These are phyloP conservation scores for Zaprionus nigranus DNA, from an alignment of 1,140 invertebrate species.

Conservation along the genomic window DNA sequence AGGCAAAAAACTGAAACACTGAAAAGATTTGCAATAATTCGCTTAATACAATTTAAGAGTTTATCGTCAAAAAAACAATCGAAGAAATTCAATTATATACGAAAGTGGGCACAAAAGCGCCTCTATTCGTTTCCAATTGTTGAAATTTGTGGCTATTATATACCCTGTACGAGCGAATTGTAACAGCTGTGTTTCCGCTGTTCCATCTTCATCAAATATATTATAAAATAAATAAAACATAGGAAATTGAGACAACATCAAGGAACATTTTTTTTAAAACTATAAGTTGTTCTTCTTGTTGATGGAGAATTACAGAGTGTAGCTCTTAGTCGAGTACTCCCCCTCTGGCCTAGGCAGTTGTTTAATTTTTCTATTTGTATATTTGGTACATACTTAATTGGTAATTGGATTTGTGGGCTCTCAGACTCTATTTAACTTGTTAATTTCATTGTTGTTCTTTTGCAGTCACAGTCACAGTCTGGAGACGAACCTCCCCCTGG, in stretches of 20 bases:
- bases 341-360: not conserved
- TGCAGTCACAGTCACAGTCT: conserved; percentile 2
- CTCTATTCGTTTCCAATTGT: not conserved
- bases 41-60: conserved; percentile 39
- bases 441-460: conserved; percentile 79
- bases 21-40: not conserved
- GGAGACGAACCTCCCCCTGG: conserved; percentile 8
- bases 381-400: conserved; percentile 34
- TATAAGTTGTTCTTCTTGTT: not conserved
- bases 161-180: not conserved
- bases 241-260: not conserved
- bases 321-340: not conserved
- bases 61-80: conserved; percentile 54
- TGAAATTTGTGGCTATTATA: not conserved
- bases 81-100: conserved; percentile 67
- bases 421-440: conserved; percentile 75
- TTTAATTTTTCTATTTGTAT: conserved; percentile 13
- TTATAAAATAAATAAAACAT: not conserved
- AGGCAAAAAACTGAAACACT: not conserved
- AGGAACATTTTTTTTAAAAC: not conserved
- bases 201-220: not conserved
- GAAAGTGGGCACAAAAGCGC: conserved; percentile 15
- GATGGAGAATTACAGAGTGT: not conserved
- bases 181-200: not conserved
- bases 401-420: conserved; percentile 75